These are phyloP conservation scores for Macrosteles quadrilineatus DNA, from an alignment of 1,140 invertebrate species.

Conservation along the genomic window DNA sequence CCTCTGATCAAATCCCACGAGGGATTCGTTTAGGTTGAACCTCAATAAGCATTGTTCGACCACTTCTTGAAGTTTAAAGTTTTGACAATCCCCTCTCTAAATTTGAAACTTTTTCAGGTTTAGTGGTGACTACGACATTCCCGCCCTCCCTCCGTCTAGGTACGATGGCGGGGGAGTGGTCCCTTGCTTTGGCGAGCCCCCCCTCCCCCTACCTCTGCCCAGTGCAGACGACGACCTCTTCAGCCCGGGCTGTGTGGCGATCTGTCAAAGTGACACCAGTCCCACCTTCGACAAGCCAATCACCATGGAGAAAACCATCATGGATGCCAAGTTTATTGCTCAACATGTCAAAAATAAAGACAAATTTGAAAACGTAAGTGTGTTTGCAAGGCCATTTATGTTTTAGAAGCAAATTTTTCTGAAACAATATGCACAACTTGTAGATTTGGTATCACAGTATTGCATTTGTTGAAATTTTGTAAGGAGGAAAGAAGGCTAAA, in stretches of 20 bases:
- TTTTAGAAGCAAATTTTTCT: too few relatives aligned
- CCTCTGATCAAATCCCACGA: too few relatives aligned
- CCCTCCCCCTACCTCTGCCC: constrained; percentile 66
- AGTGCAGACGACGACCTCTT: constrained; percentile 79
- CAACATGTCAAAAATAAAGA: constrained; percentile 94
- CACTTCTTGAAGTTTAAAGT: too few relatives aligned
- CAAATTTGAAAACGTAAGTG: constrained; percentile 90
- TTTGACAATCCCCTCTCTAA: too few relatives aligned
- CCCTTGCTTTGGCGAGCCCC: constrained; percentile 53
- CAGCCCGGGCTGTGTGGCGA: constrained; percentile 64
- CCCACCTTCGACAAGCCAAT: constrained; percentile 75
- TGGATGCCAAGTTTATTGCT: constrained; percentile 89
- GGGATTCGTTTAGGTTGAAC: too few relatives aligned
- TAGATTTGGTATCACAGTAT: too few relatives aligned
- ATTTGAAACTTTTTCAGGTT: too few relatives aligned
- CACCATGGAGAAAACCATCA: constrained; percentile 85
- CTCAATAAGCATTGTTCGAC: too few relatives aligned
- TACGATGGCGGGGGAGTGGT: constrained; percentile 36
- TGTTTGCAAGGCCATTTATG: too few relatives aligned
- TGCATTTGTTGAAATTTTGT: too few relatives aligned
- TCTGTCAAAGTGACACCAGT: constrained; percentile 63
- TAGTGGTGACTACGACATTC: constrained; percentile 71
- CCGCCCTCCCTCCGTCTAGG: constrained; percentile 52
- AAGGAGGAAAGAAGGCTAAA: too few relatives aligned
- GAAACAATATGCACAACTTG: too few relatives aligned